A percentile compares a stretch with the other conserved stretches of the same genome.
These are phyloP conservation scores for Pygmarrhopalites habei DNA, from an alignment of 1,140 invertebrate genomes.

Conservation along the genomic window DNA sequence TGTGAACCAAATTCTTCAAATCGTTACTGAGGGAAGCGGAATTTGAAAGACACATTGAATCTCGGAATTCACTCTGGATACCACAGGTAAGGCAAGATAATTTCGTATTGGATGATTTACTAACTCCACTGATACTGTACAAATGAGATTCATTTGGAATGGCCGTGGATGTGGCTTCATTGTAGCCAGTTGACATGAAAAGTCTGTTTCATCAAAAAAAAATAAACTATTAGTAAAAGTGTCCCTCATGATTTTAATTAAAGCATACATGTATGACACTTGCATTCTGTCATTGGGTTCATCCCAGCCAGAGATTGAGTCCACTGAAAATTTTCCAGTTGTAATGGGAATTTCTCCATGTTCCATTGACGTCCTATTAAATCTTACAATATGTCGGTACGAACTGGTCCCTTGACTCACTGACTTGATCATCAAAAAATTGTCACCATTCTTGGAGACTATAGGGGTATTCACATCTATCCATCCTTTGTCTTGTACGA, in stretches of 20 bases:
- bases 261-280: too few relatives aligned
- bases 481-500: too few relatives aligned
- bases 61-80: conserved; percentile 35
- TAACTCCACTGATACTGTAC: conserved; percentile 37
- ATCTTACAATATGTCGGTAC: conserved; percentile 52
- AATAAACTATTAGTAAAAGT: too few relatives aligned
- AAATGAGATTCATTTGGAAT: conserved; percentile 44
- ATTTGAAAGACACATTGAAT: conserved; percentile 53
- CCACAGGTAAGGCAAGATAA: conserved; percentile 43
- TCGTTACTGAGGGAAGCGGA: conserved; percentile 58
- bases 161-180: background rate
- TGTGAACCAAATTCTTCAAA: conserved; percentile 59
- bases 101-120: too few relatives aligned
- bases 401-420: conserved; percentile 43
- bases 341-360: conserved; percentile 50
- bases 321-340: conserved; percentile 65
- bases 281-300: conserved; percentile 57
- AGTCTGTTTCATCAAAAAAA: too few relatives aligned
- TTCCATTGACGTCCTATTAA: conserved; percentile 46
- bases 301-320: conserved; percentile 71
- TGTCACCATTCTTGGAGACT: conserved; percentile 51
- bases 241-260: too few relatives aligned
- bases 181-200: conserved; percentile 39
- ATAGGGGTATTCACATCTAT: conserved; percentile 54
- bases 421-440: conserved; percentile 45